These are phyloP conservation scores for Coboldia fuscipes DNA, from an alignment of 1,140 invertebrate genomes.

Conservation along the genomic window DNA sequence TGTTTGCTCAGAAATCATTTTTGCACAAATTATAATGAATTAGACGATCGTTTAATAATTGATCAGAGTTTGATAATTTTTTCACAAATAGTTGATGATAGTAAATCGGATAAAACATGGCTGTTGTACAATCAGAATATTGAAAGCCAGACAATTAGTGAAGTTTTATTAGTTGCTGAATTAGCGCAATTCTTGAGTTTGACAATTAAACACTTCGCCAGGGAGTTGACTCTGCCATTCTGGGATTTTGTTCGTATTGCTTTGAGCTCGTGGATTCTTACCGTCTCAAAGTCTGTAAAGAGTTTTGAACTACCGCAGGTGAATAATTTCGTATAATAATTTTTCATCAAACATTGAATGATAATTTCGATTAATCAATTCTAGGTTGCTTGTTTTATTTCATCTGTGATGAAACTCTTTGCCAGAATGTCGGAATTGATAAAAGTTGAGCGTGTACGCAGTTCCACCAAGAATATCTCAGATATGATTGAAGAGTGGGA, in stretches of 20 bases:
- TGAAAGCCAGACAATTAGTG: background rate
- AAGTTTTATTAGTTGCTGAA: constrained; percentile 17
- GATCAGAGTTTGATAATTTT: constrained; percentile 10
- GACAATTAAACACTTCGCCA: constrained; percentile 20
- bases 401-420: constrained; percentile 27
- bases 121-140: constrained; percentile 17
- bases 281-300: constrained; percentile 23
- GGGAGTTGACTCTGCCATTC: constrained; percentile 21
- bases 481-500: constrained; percentile 33
- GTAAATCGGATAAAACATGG: constrained; percentile 9
- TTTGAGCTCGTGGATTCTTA: constrained; percentile 34
- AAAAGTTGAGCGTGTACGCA: constrained; percentile 21
- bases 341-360: too few relatives aligned
- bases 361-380: constrained; percentile 4
- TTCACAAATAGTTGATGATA: constrained; percentile 9
- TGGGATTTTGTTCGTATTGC: constrained; percentile 46
- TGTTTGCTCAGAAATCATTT: constrained; percentile 14
- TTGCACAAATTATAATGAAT: constrained; percentile 12
- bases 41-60: constrained; percentile 13
- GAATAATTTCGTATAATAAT: too few relatives aligned
- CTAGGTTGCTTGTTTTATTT: constrained; percentile 24
- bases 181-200: constrained; percentile 21
- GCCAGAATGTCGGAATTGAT: constrained; percentile 23
- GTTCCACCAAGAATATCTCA: constrained; percentile 21
- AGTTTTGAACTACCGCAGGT: too few relatives aligned